These are phyloP conservation scores for Odontamblyopus lacepedii DNA, from an alignment of 2,797 vertebrate species.

Conservation along the genomic window DNA sequence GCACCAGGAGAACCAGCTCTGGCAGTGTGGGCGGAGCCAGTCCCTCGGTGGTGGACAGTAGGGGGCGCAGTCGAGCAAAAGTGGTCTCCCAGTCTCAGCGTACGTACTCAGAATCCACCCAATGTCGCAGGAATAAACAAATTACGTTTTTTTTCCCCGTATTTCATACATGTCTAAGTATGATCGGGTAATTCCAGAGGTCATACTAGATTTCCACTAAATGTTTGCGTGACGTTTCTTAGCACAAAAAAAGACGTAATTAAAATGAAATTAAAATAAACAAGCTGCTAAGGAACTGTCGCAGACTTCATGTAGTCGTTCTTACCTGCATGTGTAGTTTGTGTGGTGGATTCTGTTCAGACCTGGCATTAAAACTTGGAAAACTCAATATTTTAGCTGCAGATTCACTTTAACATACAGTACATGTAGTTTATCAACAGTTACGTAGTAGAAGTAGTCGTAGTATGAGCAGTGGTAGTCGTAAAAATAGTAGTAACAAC, in stretches of 20 bases:
- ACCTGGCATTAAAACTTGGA: background rate
- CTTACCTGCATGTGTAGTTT: constrained; percentile 23
- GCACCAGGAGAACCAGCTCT: constrained; percentile 91
- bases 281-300: constrained; percentile 25
- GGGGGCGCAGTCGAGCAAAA: constrained; percentile 95
- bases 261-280: background rate
- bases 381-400: background rate
- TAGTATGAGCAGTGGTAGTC: background rate
- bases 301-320: constrained; percentile 32
- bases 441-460: background rate
- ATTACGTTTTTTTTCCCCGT: background rate
- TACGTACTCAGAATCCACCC: constrained; percentile 61
- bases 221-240: constrained; percentile 39
- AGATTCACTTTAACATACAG: background rate
- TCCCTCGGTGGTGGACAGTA: constrained; percentile 84
- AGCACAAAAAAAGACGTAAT: background rate
- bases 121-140: background rate
- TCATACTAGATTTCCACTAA: constrained; percentile 39
- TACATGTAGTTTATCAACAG: background rate
- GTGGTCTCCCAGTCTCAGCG: constrained; percentile 98
- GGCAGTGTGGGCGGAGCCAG: constrained; percentile 83
- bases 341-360: background rate
- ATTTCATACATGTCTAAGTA: constrained; percentile 28
- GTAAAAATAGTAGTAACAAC: no score
- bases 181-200: constrained; percentile 30